Conservation (phyloP, 2,797 vertebrate genomes). For the Gila robusta region DNA sequence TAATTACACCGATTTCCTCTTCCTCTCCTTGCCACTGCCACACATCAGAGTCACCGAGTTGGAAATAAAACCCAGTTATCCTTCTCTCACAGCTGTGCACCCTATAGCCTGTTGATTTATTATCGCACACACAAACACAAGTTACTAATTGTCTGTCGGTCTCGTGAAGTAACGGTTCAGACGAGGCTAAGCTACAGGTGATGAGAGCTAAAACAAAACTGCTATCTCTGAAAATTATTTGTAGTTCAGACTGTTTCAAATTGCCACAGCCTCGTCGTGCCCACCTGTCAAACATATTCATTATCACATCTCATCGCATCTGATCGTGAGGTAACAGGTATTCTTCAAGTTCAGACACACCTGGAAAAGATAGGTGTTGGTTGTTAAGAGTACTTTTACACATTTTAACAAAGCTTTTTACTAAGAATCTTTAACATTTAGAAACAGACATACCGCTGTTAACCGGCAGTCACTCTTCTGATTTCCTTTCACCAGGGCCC, state of each 20-base stretch:
- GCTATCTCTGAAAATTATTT: slow-evolving; percentile 46
- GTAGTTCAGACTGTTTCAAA: slow-evolving; percentile 46
- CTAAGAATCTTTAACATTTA: background rate
- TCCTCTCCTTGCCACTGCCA: slow-evolving; percentile 51
- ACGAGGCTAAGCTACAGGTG: slow-evolving; percentile 13
- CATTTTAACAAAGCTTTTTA: slow-evolving; percentile 28
- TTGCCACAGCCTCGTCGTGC: slow-evolving; percentile 41
- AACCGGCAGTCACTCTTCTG: background rate
- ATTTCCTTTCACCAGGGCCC: background rate
- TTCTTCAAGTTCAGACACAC: slow-evolving; percentile 18
- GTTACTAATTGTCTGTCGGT: slow-evolving; percentile 49
- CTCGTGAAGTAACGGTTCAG: slow-evolving; percentile 4
- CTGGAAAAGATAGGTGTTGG: slow-evolving; percentile 20
- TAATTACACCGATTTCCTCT: slow-evolving; percentile 63
- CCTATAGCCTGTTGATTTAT: slow-evolving; percentile 27
- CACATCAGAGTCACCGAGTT: slow-evolving; percentile 52
- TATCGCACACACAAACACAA: slow-evolving; percentile 19
- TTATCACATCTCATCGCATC: slow-evolving; percentile 53
- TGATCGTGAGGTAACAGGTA: slow-evolving; percentile 20
- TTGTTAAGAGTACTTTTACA: slow-evolving; percentile 25
- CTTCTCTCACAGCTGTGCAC: slow-evolving; percentile 41
- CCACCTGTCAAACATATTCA: slow-evolving; percentile 55
- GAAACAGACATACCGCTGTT: background rate
- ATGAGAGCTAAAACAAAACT: slow-evolving; percentile 19
- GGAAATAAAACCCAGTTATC: slow-evolving; percentile 56